Base-by-base conservation (phyloP, 2,113 vertebrate species). In the Mormoops blainvillei region DNA sequence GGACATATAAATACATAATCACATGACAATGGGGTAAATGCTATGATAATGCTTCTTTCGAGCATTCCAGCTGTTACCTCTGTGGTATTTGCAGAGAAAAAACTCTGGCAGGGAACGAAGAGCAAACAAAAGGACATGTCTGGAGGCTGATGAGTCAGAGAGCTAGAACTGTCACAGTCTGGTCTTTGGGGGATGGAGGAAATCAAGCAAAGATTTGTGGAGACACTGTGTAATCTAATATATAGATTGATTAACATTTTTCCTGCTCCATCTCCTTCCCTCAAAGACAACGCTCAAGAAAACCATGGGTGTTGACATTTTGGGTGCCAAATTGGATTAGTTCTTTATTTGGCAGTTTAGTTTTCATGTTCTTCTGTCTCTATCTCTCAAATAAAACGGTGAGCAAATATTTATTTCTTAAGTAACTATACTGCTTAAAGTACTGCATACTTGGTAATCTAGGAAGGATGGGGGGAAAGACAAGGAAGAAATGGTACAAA, bases 391-490 rank as follows among this genome's bases (percentile, higher is more conserved):
- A 94, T 92, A 82, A 92, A 78, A 31, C 31, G 26, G 4, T n/a
- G 38, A 80, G 80, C 74, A 92, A 54, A 56, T 94, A 82, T 22
- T 91, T 91, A 73, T 88, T 82, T 95, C 19, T 91, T 95, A 43
- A 95, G 52, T 87, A 87, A 61, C 36, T 31, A 1, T 20, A 54
- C 36, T 31, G 41, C 20, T 87, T 80, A 84, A 86, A 95, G 70
- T 33, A 70, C 3, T 80, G 22, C 76, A 28, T 68, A 70, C 43
- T 61, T 80, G n/a, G 45, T 89, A n/a, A 94, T 20, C 5, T 63
- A 89, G 76, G 38, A 93, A 95, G 76, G 71, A 58, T 26, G 43
- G 24, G 31, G 31, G 11, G 15, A 68, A 83, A 58, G 6, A 9
- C 36, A 87, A 77, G 15, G n/a, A 50, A 71, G 50, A 54, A 43